Conservation (phyloP, 1,140 invertebrate species). For the Nebria ingens region DNA sequence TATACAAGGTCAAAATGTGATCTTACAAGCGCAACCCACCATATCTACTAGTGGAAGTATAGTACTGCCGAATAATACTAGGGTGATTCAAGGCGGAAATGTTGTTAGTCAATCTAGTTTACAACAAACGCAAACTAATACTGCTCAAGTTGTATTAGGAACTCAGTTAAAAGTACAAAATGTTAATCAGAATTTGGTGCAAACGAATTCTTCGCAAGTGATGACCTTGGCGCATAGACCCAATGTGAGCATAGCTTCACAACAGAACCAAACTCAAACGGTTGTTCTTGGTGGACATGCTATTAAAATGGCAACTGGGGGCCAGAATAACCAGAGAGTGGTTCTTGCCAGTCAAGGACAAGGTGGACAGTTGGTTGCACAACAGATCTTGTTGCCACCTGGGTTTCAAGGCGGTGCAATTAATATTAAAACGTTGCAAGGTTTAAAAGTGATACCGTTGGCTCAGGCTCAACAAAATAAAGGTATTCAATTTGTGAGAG, state of each 20-base stretch:
- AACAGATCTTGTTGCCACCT: conserved; percentile 45
- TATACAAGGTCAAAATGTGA: conserved; percentile 26
- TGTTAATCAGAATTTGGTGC: background rate
- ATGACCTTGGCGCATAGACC: conserved; percentile 12
- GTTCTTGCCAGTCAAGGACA: conserved; percentile 49
- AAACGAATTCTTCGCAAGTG: conserved; percentile 12
- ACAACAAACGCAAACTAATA: conserved; percentile 19
- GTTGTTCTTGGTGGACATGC: conserved; percentile 36
- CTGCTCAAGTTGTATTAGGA: conserved; percentile 26
- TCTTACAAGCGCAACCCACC: conserved; percentile 27
- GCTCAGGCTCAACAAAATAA: conserved; percentile 29
- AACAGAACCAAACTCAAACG: conserved; percentile 24
- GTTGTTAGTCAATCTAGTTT: conserved; percentile 23
- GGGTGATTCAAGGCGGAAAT: conserved; percentile 15
- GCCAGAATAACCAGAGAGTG: conserved; percentile 38
- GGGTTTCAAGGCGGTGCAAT: conserved; percentile 43
- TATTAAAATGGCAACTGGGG: conserved; percentile 27
- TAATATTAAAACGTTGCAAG: conserved; percentile 57
- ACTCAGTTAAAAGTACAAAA: conserved; percentile 17
- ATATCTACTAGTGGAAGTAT: conserved; percentile 19
- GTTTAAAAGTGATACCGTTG: conserved; percentile 54
- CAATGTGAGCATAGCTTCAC: background rate
- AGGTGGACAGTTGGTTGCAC: conserved; percentile 37
- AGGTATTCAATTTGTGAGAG: conserved; percentile 20
- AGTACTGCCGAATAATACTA: conserved; percentile 26